phyloP scores from a whole-genome alignment of 2,113 vertebrate species.

The Urocolius indicus region DNA sequence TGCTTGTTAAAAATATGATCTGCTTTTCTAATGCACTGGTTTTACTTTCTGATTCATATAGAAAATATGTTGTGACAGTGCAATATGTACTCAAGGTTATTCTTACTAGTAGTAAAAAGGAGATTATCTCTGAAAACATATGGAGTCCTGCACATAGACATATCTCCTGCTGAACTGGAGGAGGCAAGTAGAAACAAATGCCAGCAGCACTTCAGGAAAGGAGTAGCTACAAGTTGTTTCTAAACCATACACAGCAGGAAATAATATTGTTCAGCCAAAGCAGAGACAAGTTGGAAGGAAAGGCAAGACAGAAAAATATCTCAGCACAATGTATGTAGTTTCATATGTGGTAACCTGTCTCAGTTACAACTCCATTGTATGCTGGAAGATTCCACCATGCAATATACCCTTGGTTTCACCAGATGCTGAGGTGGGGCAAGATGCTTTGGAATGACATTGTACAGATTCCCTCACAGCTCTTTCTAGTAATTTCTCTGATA shows the following conservation, averaged over 20 bases:
- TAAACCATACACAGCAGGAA: not conserved
- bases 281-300: not conserved
- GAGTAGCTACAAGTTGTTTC: not conserved
- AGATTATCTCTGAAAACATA: slow-evolving; percentile 60
- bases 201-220: not conserved
- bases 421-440: not conserved
- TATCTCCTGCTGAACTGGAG: not conserved
- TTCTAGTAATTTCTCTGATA: not conserved
- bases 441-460: not conserved
- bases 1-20: slow-evolving; percentile 34
- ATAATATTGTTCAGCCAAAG: not conserved
- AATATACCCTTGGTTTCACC: not conserved
- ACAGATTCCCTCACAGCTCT: accelerated
- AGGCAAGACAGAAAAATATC: not conserved
- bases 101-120: slow-evolving; percentile 67
- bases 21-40: slow-evolving; percentile 23
- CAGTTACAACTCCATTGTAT: not conserved
- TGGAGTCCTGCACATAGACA: not conserved
- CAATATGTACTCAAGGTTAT: slow-evolving; percentile 63
- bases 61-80: slow-evolving; percentile 63
- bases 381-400: not conserved
- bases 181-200: not conserved
- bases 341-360: not conserved
- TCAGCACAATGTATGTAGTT: not conserved
- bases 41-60: slow-evolving; percentile 37